Evolutionary conservation across 2,797 vertebrate genomes (phyloP).

Genomic region (Lagodon rhomboides): DNA sequence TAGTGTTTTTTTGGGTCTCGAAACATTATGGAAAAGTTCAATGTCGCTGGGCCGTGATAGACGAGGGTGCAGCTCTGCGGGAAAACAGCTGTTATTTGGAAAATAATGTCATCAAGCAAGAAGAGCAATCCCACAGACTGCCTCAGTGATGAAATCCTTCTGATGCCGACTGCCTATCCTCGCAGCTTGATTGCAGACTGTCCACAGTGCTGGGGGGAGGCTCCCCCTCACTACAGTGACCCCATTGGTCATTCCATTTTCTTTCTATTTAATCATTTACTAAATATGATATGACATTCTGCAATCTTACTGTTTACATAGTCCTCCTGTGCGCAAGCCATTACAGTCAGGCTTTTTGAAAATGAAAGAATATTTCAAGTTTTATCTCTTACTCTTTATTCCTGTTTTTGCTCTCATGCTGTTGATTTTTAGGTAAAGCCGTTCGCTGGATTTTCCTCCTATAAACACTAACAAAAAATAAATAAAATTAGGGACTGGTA

Average conservation of each 20-base stretch:
- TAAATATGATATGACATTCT: no score
- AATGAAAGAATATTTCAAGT: neutral
- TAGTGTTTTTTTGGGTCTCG: neutral
- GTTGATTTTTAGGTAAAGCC: neutral
- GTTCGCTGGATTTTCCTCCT: neutral
- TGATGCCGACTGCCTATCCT: constrained; percentile 25
- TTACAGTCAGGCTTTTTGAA: neutral
- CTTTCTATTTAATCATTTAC: neutral
- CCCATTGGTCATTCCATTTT: neutral
- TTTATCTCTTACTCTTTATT: neutral
- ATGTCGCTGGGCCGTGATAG: neutral
- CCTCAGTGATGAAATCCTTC: neutral
- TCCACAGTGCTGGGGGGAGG: neutral
- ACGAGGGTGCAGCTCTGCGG: constrained; percentile 38
- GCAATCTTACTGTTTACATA: neutral
- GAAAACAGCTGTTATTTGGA: constrained; percentile 41
- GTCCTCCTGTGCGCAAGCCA: neutral
- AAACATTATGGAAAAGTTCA: constrained; percentile 2
- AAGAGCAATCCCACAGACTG: constrained; percentile 9
- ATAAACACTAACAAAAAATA: neutral
- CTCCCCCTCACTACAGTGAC: neutral
- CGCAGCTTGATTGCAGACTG: constrained; percentile 24
- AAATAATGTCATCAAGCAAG: constrained; percentile 25
- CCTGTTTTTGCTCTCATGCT: neutral
- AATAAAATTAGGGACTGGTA: neutral